phyloP scores from a whole-genome alignment of 2,888 invertebrate species.

The Tetragonula carbonaria region DNA sequence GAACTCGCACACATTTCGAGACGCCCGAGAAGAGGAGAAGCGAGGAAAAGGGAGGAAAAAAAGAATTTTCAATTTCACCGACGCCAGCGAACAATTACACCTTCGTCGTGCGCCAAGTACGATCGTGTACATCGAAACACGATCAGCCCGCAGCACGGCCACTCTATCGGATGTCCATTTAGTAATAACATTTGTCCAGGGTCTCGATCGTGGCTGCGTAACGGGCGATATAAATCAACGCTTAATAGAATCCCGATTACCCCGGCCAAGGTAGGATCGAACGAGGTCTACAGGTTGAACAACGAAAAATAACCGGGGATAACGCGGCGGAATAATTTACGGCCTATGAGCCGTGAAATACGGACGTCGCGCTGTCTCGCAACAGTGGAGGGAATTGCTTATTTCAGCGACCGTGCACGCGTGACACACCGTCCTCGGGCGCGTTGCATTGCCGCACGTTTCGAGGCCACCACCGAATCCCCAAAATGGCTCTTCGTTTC shows the following conservation, averaged over 20 bases:
- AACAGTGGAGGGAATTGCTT: conserved; percentile 6
- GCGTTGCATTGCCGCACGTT: not conserved
- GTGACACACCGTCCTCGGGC: not conserved
- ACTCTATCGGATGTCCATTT: conserved; percentile 15
- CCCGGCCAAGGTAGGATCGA: conserved; percentile 18
- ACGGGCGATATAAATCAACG: conserved; percentile 25
- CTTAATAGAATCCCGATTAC: conserved; percentile 44
- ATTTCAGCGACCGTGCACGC: conserved; percentile 2
- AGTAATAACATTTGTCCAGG: conserved; percentile 23
- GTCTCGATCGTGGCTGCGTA: not conserved
- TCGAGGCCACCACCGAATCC: not conserved
- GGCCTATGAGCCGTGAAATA: conserved; percentile 29
- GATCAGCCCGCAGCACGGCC: no score
- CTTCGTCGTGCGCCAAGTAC: no score
- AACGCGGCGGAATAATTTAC: conserved; percentile 36
- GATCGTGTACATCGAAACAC: no score
- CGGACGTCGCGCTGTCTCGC: not conserved
- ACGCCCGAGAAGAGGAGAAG: no score
- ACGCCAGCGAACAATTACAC: no score
- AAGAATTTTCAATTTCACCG: no score
- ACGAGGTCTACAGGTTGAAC: not conserved
- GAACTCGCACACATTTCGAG: no score
- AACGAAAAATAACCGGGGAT: conserved; percentile 29
- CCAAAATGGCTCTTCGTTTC: conserved; percentile 9
- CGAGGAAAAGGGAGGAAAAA: no score